Evolutionary conservation across 2,888 invertebrate genomes (phyloP).

Genomic region (Macaria notata): DNA sequence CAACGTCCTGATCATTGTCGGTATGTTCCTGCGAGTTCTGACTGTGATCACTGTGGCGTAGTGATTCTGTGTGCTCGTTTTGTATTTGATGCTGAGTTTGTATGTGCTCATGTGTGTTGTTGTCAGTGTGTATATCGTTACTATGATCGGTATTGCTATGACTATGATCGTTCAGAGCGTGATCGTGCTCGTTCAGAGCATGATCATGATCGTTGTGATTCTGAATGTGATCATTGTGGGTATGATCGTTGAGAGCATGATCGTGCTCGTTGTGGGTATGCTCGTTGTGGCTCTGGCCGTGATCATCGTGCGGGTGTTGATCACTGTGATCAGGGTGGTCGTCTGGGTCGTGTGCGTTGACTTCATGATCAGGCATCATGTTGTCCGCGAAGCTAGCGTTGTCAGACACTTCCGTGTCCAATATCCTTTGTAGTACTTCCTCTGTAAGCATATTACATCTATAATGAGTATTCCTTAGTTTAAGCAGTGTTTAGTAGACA

Average conservation of each 20-base stretch:
- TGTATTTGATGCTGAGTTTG: constrained; percentile 1
- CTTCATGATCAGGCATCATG: constrained; percentile 41
- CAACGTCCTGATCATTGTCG: no score
- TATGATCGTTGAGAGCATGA: constrained; percentile 11
- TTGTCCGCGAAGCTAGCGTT: constrained; percentile 41
- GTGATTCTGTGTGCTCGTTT: not conserved
- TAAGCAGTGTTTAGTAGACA: no score
- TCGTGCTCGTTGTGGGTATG: constrained; percentile 18
- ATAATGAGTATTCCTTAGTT: no score
- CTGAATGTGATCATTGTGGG: constrained; percentile 8
- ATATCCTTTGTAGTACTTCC: constrained; percentile 68
- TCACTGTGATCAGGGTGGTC: constrained; percentile 12
- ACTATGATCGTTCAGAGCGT: not conserved
- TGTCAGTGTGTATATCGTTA: constrained; percentile 1
- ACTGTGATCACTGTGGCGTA: constrained; percentile 7
- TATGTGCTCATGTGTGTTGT: constrained; percentile 3
- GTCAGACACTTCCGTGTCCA: constrained; percentile 58
- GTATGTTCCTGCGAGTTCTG: not conserved
- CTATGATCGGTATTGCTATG: constrained; percentile 3
- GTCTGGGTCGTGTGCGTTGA: constrained; percentile 18
- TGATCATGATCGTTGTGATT: constrained; percentile 3
- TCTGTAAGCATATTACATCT: constrained; percentile 42
- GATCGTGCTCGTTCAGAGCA: not conserved
- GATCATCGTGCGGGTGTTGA: constrained; percentile 22
- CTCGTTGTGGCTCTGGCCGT: constrained; percentile 17